A percentile compares a stretch with the other conserved stretches of the same genome.
Evolutionary conservation across 2,888 invertebrate genomes (phyloP).

Genomic region (Hymenopus coronatus): DNA sequence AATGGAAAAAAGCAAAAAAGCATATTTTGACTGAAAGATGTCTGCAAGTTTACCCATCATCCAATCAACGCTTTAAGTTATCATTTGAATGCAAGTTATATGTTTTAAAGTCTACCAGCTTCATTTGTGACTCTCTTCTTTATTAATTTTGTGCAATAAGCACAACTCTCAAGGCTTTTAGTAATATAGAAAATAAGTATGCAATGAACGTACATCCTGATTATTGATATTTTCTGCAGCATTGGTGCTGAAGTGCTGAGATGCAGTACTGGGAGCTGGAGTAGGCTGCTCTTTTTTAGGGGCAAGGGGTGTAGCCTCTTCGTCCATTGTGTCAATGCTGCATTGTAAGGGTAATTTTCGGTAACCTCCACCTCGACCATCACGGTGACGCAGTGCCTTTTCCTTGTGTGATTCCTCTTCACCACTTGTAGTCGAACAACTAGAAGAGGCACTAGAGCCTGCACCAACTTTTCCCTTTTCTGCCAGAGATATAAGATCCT

Average conservation of each 20-base stretch:
- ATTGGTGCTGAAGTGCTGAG: neutral
- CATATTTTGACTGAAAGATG: too few relatives aligned
- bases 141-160: neutral
- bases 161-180: neutral
- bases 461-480: constrained; percentile 52
- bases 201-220: constrained; percentile 61
- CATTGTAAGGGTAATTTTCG: constrained; percentile 28
- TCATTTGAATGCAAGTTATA: too few relatives aligned
- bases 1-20: too few relatives aligned
- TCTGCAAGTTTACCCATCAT: too few relatives aligned
- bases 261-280: neutral
- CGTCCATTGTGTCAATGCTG: constrained; percentile 33
- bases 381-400: constrained; percentile 33
- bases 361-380: constrained; percentile 27
- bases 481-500: constrained; percentile 52
- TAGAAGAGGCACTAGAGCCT: constrained; percentile 50
- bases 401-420: constrained; percentile 44
- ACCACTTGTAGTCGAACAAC: constrained; percentile 56
- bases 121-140: too few relatives aligned
- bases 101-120: too few relatives aligned
- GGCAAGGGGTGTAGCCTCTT: constrained; percentile 31
- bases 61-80: too few relatives aligned
- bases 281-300: constrained; percentile 19
- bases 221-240: constrained; percentile 58
- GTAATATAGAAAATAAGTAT: neutral